Evolutionary conservation across 2,113 vertebrate genomes (phyloP).

Genomic region (Catagonus wagneri): DNA sequence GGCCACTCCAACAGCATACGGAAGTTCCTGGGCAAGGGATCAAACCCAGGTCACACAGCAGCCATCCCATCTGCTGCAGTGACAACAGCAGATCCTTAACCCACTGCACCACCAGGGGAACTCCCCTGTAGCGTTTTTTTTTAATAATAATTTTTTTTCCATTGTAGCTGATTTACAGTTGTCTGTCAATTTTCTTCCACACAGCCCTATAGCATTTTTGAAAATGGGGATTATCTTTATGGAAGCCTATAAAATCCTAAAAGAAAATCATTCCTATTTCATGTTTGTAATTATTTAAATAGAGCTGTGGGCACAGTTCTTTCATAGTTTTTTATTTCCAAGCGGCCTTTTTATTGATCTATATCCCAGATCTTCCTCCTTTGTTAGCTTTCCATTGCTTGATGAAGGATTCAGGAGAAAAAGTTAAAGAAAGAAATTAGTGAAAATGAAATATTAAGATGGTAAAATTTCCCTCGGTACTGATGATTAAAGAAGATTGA

Average conservation of each 20-base stretch:
- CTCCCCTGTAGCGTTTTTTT: background rate
- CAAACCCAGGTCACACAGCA: too few relatives aligned
- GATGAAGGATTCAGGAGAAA: conserved; percentile 45
- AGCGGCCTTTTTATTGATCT: conserved; percentile 20
- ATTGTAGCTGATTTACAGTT: too few relatives aligned
- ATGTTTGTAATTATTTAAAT: conserved; percentile 53
- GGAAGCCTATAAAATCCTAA: conserved; percentile 16
- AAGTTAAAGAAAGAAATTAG: background rate
- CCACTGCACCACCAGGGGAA: too few relatives aligned
- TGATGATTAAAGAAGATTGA: conserved; percentile 74
- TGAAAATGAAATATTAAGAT: conserved; percentile 66
- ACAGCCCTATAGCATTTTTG: background rate
- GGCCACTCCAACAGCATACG: too few relatives aligned
- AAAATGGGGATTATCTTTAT: background rate
- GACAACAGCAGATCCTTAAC: too few relatives aligned
- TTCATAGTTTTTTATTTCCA: conserved; percentile 26
- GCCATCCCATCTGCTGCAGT: too few relatives aligned
- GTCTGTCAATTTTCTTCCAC: too few relatives aligned
- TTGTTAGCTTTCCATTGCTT: conserved; percentile 38
- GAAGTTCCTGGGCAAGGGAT: too few relatives aligned
- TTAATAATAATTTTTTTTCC: too few relatives aligned
- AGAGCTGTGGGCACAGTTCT: background rate
- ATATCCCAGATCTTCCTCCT: conserved; percentile 20
- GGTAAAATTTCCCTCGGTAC: conserved; percentile 62
- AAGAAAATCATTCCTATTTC: conserved; percentile 14